Conservation (phyloP, 2,113 vertebrate species). For the Caranx ignobilis region DNA sequence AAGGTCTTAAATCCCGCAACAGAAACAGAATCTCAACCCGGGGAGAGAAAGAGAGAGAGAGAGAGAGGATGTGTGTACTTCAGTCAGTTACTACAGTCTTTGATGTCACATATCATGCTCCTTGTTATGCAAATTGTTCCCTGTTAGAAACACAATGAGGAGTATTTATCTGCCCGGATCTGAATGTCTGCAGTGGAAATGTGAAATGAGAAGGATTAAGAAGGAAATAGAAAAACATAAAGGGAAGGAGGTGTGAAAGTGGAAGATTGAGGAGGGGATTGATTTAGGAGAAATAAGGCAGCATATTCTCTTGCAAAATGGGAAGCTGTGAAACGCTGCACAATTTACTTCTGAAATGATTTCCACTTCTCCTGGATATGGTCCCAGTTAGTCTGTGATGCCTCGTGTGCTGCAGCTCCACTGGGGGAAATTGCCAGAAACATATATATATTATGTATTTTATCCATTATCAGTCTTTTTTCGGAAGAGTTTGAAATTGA, state of each 20-base stretch:
- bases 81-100: slow-evolving; percentile 49
- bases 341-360: slow-evolving; percentile 45
- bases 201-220: slow-evolving; percentile 37
- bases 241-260: slow-evolving; percentile 47
- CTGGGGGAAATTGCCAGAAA: slow-evolving; percentile 14
- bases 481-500: slow-evolving; percentile 12
- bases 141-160: slow-evolving; percentile 30
- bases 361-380: slow-evolving; percentile 43
- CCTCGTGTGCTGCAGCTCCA: slow-evolving; percentile 5
- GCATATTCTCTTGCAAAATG: slow-evolving; percentile 37
- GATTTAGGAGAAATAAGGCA: slow-evolving; percentile 44
- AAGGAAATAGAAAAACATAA: slow-evolving; percentile 41
- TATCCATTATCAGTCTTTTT: slow-evolving; percentile 11
- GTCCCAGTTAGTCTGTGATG: slow-evolving; percentile 33
- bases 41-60: background rate
- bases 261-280: slow-evolving; percentile 43
- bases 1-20: slow-evolving; percentile 39
- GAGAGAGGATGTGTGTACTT: slow-evolving; percentile 17
- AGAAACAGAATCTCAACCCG: slow-evolving; percentile 3
- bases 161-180: slow-evolving; percentile 43
- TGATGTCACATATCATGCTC: slow-evolving; percentile 58
- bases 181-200: slow-evolving; percentile 21
- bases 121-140: slow-evolving; percentile 63
- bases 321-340: slow-evolving; percentile 47
- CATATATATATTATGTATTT: slow-evolving; percentile 1